Base-by-base conservation (phyloP, 2,113 vertebrate genomes). In the Tursiops truncatus region DNA sequence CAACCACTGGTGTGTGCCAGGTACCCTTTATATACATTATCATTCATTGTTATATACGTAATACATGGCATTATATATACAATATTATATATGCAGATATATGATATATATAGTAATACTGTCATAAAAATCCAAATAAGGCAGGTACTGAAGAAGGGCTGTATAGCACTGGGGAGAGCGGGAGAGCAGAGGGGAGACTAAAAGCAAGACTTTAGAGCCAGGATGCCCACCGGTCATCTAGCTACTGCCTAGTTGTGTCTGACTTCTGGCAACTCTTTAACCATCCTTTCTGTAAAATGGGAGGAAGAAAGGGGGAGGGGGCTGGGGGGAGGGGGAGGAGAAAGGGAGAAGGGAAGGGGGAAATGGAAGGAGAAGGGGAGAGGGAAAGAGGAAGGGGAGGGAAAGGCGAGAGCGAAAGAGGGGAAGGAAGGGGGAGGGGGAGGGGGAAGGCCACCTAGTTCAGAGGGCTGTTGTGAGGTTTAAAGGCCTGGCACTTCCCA, bases 371-470 rank as follows among this genome's bases (percentile, higher is more conserved):
- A 18, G 12, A 8, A 25, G 14, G 17, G n/a, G 11, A 31, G 41
- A 6, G 41, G 41, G 41, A 41, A 41, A 44, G 44, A 44, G 44
- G 44, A 4, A 2, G 4, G 14, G 31, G 3, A 8, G 10, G 23
- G n/a, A 4, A 1, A 13, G 7, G 17, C 53, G 0, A 1, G 10
- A 20, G 38, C 4, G 28, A 36, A 36, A 36, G 36, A 36, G 36
- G 36, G 36, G 36, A 36, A 36, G 36, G 36, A 36, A 36, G 36
- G 36, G 36, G 21, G 20, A 15, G 38, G 38, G 38, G 5, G 33
- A n/a, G 11, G 31, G 23, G 76, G 36, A 36, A 36, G 4, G 23
- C 6, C 15, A 17, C 3, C 7, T 36, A 47, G 67, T 33, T n/a
- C 47, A 80, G 50, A 81, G 33, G 28, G 4, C 33, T 28, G 12